Evolutionary conservation across 2,113 vertebrate species (phyloP).

Genomic region (Columbina picui): DNA sequence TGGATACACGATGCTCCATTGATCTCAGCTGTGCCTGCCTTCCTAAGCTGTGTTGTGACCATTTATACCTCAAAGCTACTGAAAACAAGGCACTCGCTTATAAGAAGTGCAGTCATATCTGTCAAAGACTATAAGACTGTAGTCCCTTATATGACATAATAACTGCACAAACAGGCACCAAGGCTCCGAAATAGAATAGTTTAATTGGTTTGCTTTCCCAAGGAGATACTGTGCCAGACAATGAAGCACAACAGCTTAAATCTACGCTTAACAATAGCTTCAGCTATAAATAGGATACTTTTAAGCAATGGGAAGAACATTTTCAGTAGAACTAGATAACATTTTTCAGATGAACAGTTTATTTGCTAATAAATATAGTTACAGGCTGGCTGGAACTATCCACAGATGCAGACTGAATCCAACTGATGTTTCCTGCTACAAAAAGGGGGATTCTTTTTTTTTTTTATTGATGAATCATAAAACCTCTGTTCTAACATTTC

Average conservation of each 20-base stretch:
- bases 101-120: not conserved
- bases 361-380: constrained; percentile 10
- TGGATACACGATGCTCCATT: not conserved
- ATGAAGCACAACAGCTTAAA: not conserved
- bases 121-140: not conserved
- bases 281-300: constrained; percentile 5
- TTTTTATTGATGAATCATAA: not conserved
- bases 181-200: not conserved
- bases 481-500: not conserved
- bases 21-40: not conserved
- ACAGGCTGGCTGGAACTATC: not conserved
- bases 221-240: not conserved
- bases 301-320: not conserved
- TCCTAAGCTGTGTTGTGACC: not conserved
- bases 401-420: not conserved
- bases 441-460: not conserved
- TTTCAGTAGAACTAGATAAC: not conserved
- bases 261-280: not conserved
- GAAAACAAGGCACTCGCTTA: not conserved
- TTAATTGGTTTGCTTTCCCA: constrained; percentile 40
- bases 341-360: constrained; percentile 15
- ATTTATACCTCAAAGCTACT: not conserved
- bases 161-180: not conserved
- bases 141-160: not conserved
- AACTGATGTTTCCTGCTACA: not conserved